Conservation (phyloP, 2,113 vertebrate species). For the Bubalus kerabau region DNA sequence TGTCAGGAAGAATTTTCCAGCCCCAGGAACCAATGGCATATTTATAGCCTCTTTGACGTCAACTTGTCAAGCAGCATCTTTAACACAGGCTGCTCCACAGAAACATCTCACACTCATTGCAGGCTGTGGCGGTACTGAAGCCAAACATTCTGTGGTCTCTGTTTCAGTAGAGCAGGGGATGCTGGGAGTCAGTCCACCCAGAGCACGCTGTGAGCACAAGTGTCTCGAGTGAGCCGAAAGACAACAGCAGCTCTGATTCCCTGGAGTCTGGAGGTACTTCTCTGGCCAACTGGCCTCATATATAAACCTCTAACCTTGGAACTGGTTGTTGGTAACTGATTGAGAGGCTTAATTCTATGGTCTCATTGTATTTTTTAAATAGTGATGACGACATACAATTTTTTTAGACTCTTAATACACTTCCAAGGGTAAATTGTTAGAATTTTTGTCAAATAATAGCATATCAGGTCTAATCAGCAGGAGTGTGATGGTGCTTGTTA, state of each 20-base stretch:
- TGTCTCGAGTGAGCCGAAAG: neutral
- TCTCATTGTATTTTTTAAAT: slow-evolving; percentile 15
- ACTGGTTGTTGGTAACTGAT: neutral
- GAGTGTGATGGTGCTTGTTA: neutral
- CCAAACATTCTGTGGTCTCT: slow-evolving; percentile 26
- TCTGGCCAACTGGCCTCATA: slow-evolving; percentile 16
- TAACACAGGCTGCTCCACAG: slow-evolving; percentile 49
- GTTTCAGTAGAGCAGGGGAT: neutral
- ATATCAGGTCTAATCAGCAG: neutral
- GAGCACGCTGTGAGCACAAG: neutral
- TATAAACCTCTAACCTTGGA: slow-evolving; percentile 20
- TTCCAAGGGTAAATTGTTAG: neutral
- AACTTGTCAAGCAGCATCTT: slow-evolving; percentile 60
- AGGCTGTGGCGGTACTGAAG: neutral
- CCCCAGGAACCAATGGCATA: slow-evolving; percentile 44
- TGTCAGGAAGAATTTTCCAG: slow-evolving; percentile 57
- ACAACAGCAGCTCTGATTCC: neutral
- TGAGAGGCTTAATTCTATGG: neutral
- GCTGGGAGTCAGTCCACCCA: neutral
- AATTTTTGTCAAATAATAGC: neutral
- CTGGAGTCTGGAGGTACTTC: neutral
- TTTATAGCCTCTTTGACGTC: slow-evolving; percentile 67
- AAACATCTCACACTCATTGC: slow-evolving; percentile 1
- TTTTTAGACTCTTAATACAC: slow-evolving; percentile 3
- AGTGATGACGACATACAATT: neutral